Percentiles rank a stretch among this genome's conserved stretches.
These are phyloP conservation scores for Macheiramphus alcinus DNA, from an alignment of 2,113 vertebrate species.

Conservation along the genomic window DNA sequence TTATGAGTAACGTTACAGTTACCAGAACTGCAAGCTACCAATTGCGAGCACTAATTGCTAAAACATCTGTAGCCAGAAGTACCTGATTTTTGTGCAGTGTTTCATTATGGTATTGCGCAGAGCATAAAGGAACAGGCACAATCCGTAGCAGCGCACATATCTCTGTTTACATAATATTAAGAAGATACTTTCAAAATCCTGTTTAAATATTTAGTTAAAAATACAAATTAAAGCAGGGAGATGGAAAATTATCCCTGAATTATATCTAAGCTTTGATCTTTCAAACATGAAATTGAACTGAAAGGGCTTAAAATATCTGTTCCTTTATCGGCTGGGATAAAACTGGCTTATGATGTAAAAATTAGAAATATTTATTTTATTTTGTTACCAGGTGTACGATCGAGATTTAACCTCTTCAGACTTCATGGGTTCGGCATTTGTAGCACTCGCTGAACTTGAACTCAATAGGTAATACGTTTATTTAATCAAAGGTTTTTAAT, in stretches of 20 bases:
- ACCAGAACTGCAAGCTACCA: constrained; percentile 49
- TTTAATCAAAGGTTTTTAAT: neutral
- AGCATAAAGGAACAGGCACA: constrained; percentile 11
- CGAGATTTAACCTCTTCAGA: constrained; percentile 89
- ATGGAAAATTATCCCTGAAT: constrained; percentile 30
- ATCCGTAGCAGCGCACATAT: constrained; percentile 10
- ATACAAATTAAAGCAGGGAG: constrained; percentile 17
- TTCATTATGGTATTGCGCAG: neutral
- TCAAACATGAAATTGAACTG: neutral
- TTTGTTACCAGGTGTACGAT: constrained; percentile 85
- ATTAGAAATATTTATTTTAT: neutral
- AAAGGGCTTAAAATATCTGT: constrained; percentile 15
- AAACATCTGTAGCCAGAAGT: constrained; percentile 67
- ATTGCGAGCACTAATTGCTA: constrained; percentile 59
- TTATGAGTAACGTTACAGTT: constrained; percentile 53
- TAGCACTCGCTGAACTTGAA: constrained; percentile 79
- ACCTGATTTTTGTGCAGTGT: constrained; percentile 38
- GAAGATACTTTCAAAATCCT: constrained; percentile 51
- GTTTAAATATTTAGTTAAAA: constrained; percentile 63
- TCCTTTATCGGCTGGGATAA: neutral
- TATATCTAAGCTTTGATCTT: constrained; percentile 35
- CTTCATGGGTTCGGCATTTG: constrained; percentile 89
- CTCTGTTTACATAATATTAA: constrained; percentile 52
- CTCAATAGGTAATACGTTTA: constrained; percentile 80
- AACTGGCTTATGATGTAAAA: neutral